A percentile compares a stretch with the other conserved stretches of the same genome.
These are phyloP conservation scores for Drosophila parthenogenetica DNA, from an alignment of 2,888 invertebrate genomes.

Conservation along the genomic window DNA sequence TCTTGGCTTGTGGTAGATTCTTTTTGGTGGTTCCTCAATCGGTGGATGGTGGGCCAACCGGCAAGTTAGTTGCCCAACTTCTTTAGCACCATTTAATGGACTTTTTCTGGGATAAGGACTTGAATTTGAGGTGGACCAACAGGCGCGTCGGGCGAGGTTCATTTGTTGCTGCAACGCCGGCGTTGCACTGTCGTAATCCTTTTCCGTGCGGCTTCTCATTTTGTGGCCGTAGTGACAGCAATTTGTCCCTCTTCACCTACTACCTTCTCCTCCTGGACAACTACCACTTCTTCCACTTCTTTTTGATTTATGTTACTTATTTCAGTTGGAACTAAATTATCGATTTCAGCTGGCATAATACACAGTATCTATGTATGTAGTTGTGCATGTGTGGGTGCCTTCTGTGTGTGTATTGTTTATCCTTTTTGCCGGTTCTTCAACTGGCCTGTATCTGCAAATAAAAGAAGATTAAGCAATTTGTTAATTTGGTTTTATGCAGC, in stretches of 20 bases:
- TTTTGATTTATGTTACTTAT: conserved; percentile 48
- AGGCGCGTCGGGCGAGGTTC: conserved; percentile 89
- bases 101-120: conserved; percentile 8
- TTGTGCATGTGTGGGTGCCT: background rate
- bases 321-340: conserved; percentile 49
- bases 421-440: conserved; percentile 25
- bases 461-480: conserved; percentile 36
- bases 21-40: conserved; percentile 33
- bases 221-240: conserved; percentile 33
- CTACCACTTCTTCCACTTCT: conserved; percentile 19
- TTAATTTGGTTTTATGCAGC: conserved; percentile 20
- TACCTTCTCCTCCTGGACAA: conserved; percentile 12
- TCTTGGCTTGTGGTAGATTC: conserved; percentile 20
- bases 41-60: conserved; percentile 57
- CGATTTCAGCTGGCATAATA: conserved; percentile 62
- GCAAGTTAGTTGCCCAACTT: conserved; percentile 32
- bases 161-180: conserved; percentile 88
- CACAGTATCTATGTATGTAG: conserved; percentile 14
- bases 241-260: conserved; percentile 20
- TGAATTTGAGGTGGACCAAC: conserved; percentile 85
- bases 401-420: conserved; percentile 22
- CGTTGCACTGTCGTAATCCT: conserved; percentile 79
- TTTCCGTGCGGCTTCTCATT: conserved; percentile 65
- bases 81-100: conserved; percentile 73
- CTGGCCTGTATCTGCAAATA: conserved; percentile 58